Evolutionary conservation across 1,140 invertebrate genomes (phyloP).

Genomic region (Ostrea denselamellosa): DNA sequence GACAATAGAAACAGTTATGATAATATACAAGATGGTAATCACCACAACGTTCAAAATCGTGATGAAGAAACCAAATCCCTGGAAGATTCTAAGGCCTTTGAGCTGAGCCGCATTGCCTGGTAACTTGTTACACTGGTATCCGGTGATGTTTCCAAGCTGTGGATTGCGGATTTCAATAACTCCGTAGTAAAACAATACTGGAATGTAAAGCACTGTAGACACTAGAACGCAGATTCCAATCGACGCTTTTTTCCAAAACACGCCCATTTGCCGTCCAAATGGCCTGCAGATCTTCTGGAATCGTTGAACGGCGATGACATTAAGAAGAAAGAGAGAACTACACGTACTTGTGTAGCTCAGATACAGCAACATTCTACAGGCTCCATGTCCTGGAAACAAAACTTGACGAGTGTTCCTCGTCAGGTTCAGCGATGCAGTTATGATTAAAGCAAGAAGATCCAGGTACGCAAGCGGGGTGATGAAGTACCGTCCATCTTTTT

Average conservation of each 20-base stretch:
- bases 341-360: constrained; percentile 42
- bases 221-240: neutral
- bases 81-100: constrained; percentile 24
- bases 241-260: constrained; percentile 42
- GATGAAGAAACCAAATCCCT: neutral
- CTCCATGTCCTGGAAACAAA: neutral
- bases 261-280: constrained; percentile 31
- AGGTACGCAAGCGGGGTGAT: constrained; percentile 25
- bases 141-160: constrained; percentile 34
- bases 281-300: constrained; percentile 25
- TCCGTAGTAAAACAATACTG: constrained; percentile 38
- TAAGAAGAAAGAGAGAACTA: constrained; percentile 46
- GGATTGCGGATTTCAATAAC: constrained; percentile 5
- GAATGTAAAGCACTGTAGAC: neutral
- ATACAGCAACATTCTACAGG: constrained; percentile 50
- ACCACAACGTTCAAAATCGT: constrained; percentile 1
- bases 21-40: constrained; percentile 8
- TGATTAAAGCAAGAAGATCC: constrained; percentile 8
- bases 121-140: constrained; percentile 10
- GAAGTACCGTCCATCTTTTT: constrained; percentile 40
- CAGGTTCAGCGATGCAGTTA: neutral
- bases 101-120: neutral
- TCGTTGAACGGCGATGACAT: constrained; percentile 3
- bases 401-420: constrained; percentile 27
- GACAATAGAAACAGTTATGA: constrained; percentile 23